Conservation (phyloP, 2,888 invertebrate genomes). For the Mimumesa dahlbomi region DNA sequence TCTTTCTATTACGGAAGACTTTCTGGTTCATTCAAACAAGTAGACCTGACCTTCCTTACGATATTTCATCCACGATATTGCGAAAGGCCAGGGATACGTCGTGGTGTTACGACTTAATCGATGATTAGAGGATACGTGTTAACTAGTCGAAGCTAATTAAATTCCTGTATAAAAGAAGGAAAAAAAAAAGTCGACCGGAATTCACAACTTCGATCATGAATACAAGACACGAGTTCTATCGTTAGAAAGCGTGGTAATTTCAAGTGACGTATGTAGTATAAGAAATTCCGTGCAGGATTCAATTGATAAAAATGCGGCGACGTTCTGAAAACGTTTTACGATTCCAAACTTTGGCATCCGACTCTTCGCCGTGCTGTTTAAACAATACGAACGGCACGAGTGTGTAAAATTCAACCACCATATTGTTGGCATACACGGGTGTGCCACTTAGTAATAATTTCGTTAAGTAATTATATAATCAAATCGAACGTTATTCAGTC, state of each 20-base stretch:
- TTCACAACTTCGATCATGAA: constrained; percentile 53
- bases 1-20: constrained; percentile 31
- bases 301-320: constrained; percentile 48
- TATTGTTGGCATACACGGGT: not conserved
- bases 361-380: not conserved
- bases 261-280: constrained; percentile 62
- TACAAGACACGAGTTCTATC: constrained; percentile 58
- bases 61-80: constrained; percentile 30
- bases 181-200: constrained; percentile 41
- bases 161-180: not conserved
- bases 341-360: not conserved
- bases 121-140: not conserved
- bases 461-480: constrained; percentile 8
- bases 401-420: not conserved
- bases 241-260: constrained; percentile 67
- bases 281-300: constrained; percentile 56
- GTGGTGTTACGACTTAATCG: constrained; percentile 3
- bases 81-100: constrained; percentile 44
- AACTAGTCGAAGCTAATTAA: not conserved
- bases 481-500: too few species aligned
- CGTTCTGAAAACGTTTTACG: constrained; percentile 3
- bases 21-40: constrained; percentile 32
- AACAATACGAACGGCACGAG: not conserved
- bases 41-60: constrained; percentile 53
- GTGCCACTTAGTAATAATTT: not conserved